Evolutionary conservation across 2,888 invertebrate genomes (phyloP).

Genomic region (Tholera decimalis): DNA sequence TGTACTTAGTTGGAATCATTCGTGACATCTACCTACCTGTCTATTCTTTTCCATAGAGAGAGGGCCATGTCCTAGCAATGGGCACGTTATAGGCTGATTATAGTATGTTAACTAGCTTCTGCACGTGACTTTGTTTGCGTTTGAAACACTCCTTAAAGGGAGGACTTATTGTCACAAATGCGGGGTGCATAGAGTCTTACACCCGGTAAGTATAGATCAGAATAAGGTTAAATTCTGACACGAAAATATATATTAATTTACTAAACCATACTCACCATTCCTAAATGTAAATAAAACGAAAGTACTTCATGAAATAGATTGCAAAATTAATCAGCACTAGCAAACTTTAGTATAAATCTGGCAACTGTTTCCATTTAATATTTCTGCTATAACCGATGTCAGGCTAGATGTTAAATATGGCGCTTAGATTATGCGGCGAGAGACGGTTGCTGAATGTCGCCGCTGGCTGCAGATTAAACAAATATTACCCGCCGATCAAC

Average conservation of each 20-base stretch:
- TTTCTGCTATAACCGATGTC: conserved; percentile 56
- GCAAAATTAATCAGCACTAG: conserved; percentile 27
- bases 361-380: conserved; percentile 58
- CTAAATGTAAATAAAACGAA: not conserved
- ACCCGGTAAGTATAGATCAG: no score
- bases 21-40: no score
- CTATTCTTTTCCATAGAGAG: no score
- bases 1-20: no score
- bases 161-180: no score
- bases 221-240: no score
- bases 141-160: no score
- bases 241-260: not conserved
- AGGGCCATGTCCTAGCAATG: no score
- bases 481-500: conserved; percentile 85
- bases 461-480: conserved; percentile 87
- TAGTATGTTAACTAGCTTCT: no score
- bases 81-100: no score
- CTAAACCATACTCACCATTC: not conserved
- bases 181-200: no score
- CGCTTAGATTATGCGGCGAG: conserved; percentile 86
- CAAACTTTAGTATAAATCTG: conserved; percentile 17
- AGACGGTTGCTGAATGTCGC: conserved; percentile 84
- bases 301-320: not conserved
- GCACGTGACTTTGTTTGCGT: no score
- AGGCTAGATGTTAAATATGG: conserved; percentile 81